Conservation (phyloP, 2,113 vertebrate genomes). For the Pterocles burchelli region DNA sequence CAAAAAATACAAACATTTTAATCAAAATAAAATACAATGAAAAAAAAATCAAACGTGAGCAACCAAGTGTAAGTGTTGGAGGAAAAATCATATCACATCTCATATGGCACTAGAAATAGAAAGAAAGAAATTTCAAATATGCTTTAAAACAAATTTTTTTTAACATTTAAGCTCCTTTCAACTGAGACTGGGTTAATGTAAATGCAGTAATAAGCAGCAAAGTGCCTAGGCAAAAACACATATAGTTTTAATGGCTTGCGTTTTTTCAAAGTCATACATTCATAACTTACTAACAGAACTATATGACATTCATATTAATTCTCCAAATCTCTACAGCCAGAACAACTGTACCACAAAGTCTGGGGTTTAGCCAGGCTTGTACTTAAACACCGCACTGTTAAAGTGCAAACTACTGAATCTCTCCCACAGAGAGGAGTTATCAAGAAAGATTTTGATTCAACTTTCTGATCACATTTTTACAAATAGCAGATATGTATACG, state of each 20-base stretch:
- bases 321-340: not conserved
- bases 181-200: not conserved
- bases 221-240: not conserved
- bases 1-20: not conserved
- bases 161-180: not conserved
- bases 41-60: not conserved
- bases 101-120: not conserved
- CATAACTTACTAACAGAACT: not conserved
- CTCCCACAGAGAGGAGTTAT: not conserved
- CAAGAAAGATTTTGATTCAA: not conserved
- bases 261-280: not conserved
- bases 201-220: not conserved
- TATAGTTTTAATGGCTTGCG: not conserved
- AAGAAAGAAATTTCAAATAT: not conserved
- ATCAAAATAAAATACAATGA: not conserved
- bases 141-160: not conserved
- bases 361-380: not conserved
- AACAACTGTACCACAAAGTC: not conserved
- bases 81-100: not conserved
- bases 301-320: not conserved
- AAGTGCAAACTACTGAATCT: not conserved
- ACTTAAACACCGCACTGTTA: not conserved
- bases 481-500: not conserved
- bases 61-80: not conserved
- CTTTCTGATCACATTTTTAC: not conserved